Conservation (phyloP, 2,113 vertebrate genomes). For the Perca schrenkii region DNA sequence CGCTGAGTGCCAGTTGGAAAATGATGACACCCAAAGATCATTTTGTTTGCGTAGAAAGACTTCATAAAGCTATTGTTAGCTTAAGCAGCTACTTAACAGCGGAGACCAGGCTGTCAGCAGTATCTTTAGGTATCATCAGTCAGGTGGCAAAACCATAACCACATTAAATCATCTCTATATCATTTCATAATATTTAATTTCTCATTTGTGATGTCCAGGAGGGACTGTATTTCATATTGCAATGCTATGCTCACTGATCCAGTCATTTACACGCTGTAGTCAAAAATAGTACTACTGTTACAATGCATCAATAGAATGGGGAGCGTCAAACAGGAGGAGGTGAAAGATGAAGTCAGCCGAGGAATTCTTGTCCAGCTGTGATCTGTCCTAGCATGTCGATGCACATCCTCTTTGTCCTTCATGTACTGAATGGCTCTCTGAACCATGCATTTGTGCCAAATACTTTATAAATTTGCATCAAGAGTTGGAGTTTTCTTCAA, state of each 20-base stretch:
- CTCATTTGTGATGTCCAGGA: neutral
- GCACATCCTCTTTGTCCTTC: conserved; percentile 29
- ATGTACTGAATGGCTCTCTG: conserved; percentile 2
- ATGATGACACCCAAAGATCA: too few relatives aligned
- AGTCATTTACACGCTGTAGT: neutral
- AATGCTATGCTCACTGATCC: neutral
- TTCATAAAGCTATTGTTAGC: too few relatives aligned
- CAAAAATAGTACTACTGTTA: neutral
- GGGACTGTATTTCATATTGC: neutral
- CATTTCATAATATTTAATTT: neutral
- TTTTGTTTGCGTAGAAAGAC: too few relatives aligned
- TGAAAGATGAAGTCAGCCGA: conserved; percentile 14
- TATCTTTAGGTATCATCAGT: neutral
- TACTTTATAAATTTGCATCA: conserved; percentile 5
- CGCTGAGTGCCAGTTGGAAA: too few relatives aligned
- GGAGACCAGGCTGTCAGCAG: neutral
- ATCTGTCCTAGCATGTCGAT: conserved; percentile 14
- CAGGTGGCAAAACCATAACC: neutral
- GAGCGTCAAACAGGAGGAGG: neutral
- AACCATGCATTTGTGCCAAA: conserved; percentile 20
- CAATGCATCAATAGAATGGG: neutral
- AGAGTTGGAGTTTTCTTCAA: conserved; percentile 3
- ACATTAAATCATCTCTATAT: neutral
- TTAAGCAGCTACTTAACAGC: neutral
- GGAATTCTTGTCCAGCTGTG: conserved; percentile 28